Conservation (phyloP, 2,888 invertebrate species). For the Eristalis tenax region DNA sequence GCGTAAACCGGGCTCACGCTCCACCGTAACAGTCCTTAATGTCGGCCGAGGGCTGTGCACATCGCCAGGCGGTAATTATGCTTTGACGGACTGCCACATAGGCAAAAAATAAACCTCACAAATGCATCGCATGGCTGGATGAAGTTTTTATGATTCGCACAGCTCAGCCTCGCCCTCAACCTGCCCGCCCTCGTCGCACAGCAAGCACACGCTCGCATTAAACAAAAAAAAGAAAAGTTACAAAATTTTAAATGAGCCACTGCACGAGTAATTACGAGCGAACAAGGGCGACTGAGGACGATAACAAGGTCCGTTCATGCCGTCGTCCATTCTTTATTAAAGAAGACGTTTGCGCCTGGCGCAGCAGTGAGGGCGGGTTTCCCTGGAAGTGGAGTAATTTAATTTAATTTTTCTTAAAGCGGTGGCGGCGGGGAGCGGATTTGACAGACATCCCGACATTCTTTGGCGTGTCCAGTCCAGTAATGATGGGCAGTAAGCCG, state of each 20-base stretch:
- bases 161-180: not conserved
- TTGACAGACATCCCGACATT: not conserved
- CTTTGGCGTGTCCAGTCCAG: not conserved
- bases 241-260: not conserved
- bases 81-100: conserved; percentile 14
- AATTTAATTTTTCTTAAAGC: not conserved
- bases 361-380: not conserved
- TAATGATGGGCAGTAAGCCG: not conserved
- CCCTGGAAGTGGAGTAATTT: not conserved
- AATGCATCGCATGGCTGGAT: conserved; percentile 33
- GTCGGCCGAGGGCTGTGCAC: conserved; percentile 7
- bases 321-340: not conserved
- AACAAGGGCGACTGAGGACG: not conserved
- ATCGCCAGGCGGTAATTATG: conserved; percentile 21
- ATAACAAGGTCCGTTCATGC: not conserved
- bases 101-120: not conserved
- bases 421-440: not conserved
- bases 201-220: not conserved
- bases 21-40: not conserved
- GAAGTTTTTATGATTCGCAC: conserved; percentile 10
- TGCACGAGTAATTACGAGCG: not conserved
- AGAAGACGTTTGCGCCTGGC: not conserved
- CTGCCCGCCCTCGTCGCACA: not conserved
- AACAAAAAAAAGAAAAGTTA: too few relatives aligned
- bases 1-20: not conserved